Evolutionary conservation across 2,888 invertebrate genomes (phyloP), one percentile per base, ranked within the genome.

Genomic region (Notodonta ziczac): DNA sequence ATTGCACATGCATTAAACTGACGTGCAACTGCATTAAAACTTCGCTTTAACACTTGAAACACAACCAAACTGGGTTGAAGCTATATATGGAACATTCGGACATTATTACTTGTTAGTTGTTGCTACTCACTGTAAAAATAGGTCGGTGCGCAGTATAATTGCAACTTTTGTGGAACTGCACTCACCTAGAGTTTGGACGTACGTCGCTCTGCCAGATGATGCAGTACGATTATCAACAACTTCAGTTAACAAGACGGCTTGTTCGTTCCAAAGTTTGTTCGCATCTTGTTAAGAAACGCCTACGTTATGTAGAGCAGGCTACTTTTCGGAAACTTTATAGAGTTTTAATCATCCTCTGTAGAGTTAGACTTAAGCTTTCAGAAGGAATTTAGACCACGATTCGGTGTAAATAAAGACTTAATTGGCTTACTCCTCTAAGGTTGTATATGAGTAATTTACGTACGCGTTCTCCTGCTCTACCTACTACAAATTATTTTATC

Each of bases 31-130:
- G 32, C 40, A 55, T 55, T 55, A 55, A 55, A 55, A 55, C 55
- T 55, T 40, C 40, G 16, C 55, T 55, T 63, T 68, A 73, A 61
- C 65, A 65, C 63, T 73, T 63, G 57, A 56, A 67, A 50, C 63
- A 58, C 53, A 42, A 67, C 54, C 9, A 54, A 75, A 75, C 67
- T 75, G 61, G 67, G 65, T 65, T 75, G 68, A 56, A 67, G 62
- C 59, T 68, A 58, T 58, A 24, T 24, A 57, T 24, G 10, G 44
- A 24, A 1, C 40, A 16, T 24, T 42, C 64, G 65, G 44, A 70
- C 66, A 66, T 65, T 69, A 57, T 60, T 62, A 59, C 61, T 74
- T 60, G 59, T 60, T 62, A 59, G 60, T 74, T 60, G 59, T 61
- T 55, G 60, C 58, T 60, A 44, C 44, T 44, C 56, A 13, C 16